These are phyloP conservation scores for Hippocampus zosterae DNA, from an alignment of 2,113 vertebrate species.

Conservation along the genomic window DNA sequence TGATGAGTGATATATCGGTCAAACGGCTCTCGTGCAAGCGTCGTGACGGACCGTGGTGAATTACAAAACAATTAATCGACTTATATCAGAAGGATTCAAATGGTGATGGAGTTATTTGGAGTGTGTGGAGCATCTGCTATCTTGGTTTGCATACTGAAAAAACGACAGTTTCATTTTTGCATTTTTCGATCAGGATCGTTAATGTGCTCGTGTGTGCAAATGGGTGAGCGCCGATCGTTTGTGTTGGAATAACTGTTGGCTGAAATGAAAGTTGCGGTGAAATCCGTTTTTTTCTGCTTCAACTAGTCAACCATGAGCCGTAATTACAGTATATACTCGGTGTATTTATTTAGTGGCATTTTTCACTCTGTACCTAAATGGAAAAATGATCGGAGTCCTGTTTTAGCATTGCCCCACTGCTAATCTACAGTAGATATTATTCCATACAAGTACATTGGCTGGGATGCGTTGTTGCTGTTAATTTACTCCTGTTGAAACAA, in stretches of 20 bases:
- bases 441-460: slow-evolving; percentile 43
- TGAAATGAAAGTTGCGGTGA: not conserved
- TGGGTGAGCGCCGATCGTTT: no score
- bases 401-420: not conserved
- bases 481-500: slow-evolving; percentile 78
- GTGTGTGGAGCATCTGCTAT: no score
- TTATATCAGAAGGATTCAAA: no score
- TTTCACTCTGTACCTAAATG: not conserved
- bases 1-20: not conserved
- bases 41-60: no score
- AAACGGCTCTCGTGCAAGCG: not conserved
- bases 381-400: not conserved
- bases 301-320: not conserved
- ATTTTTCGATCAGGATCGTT: no score
- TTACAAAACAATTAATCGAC: no score
- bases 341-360: not conserved
- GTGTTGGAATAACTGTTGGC: no score
- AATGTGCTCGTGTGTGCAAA: no score
- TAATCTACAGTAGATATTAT: slow-evolving; percentile 13
- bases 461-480: slow-evolving; percentile 64
- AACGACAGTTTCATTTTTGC: no score
- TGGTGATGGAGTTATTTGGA: no score
- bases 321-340: not conserved
- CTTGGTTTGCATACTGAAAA: no score
- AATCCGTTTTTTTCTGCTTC: not conserved